phyloP scores from a whole-genome alignment of 2,888 invertebrate species.

The Polydrusus pterygomalis region DNA sequence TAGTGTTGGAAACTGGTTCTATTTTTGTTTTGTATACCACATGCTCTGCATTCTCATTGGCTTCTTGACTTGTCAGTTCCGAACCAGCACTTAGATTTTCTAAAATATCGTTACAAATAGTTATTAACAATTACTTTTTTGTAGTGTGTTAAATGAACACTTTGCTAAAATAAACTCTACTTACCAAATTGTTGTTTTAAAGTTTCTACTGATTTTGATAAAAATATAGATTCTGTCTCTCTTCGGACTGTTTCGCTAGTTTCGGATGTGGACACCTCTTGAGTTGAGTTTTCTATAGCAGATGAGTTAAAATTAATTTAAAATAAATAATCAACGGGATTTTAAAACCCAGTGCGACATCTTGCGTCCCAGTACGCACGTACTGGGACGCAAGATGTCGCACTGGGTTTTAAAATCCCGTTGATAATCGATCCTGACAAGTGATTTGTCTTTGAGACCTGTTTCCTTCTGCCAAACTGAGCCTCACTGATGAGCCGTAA shows the following conservation, averaged over 20 bases:
- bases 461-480: no score
- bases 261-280: background rate
- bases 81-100: conserved; percentile 4
- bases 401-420: no score
- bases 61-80: background rate
- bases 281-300: background rate
- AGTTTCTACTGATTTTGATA: conserved; percentile 24
- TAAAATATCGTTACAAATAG: conserved; percentile 4
- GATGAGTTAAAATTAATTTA: background rate
- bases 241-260: background rate
- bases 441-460: no score
- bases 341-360: no score
- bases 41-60: background rate
- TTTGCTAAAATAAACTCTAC: no score
- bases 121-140: no score
- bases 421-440: no score
- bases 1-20: background rate
- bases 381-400: no score
- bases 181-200: conserved; percentile 42
- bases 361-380: no score
- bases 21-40: conserved; percentile 12
- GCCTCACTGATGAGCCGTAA: no score
- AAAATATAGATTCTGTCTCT: conserved; percentile 3
- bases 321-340: background rate
- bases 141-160: no score